These are phyloP conservation scores for Trachurus trachurus DNA, from an alignment of 2,797 vertebrate genomes.

Conservation along the genomic window DNA sequence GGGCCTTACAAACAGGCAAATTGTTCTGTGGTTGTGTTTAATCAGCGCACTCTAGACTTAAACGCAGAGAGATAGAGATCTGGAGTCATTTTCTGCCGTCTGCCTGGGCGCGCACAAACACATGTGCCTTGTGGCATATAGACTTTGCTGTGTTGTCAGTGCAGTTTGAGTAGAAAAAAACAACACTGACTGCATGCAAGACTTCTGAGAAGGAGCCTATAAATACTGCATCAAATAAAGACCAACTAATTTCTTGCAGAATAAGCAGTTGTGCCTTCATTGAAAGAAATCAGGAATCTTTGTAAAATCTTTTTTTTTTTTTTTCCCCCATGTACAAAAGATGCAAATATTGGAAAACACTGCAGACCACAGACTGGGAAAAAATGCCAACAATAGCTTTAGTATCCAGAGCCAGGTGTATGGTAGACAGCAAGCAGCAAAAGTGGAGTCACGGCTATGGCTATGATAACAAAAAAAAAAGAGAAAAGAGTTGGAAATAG, in stretches of 20 bases:
- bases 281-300: conserved; percentile 24
- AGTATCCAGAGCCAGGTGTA: conserved; percentile 55
- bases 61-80: conserved; percentile 83
- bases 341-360: conserved; percentile 23
- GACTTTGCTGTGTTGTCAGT: conserved; percentile 62
- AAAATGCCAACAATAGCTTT: conserved; percentile 37
- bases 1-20: conserved; percentile 75
- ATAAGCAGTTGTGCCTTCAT: conserved; percentile 22
- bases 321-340: conserved; percentile 2
- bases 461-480: conserved; percentile 62
- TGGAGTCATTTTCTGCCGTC: conserved; percentile 86
- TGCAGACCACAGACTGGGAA: conserved; percentile 14
- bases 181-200: conserved; percentile 48
- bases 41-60: conserved; percentile 83
- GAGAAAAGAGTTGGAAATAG: conserved; percentile 55
- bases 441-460: conserved; percentile 41
- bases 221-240: conserved; percentile 51
- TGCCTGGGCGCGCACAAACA: conserved; percentile 82
- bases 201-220: conserved; percentile 44
- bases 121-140: conserved; percentile 80
- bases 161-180: conserved; percentile 46
- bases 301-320: conserved; percentile 14
- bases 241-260: conserved; percentile 7
- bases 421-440: conserved; percentile 28
- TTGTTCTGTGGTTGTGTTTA: conserved; percentile 83